Base-by-base conservation (phyloP, 2,113 vertebrate genomes). In the Gymnogyps californianus region DNA sequence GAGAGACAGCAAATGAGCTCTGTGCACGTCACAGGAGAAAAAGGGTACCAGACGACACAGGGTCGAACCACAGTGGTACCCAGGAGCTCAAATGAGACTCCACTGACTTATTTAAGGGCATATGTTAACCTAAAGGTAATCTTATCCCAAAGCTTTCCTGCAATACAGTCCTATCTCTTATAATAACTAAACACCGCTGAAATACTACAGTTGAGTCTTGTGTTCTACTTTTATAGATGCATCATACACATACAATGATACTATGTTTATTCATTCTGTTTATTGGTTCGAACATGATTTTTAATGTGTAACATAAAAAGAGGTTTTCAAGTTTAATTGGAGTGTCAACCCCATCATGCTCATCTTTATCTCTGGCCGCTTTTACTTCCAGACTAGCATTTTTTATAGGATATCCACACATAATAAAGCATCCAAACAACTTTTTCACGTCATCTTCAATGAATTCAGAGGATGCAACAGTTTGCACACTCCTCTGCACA, bases 341-440 rank as follows among this genome's bases (percentile, higher is more conserved):
- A 65, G 79, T 81, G 51, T 93, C 93, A 81, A 65, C 62, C 44
- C 70, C 95, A 96, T 95, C 91, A 88, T 29, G 49, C 25, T 65
- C 72, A 93, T 94, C 95, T 92, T 97, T 93, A 71, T 96, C 95
- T 97, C 82, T 95, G 95, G 49, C 78, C 17, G 2, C 49, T 78
- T 96, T 95, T 94, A 70, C 80, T 92, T 97, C 62, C 87, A 59
- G 51, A 85, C 57, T 83, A 88, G 75, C 47, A 31, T 79, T 95
- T 77, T 98, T 98, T 97, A 97, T 57, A 94, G 80, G 74, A 80
- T 69, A 96, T 81, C 81, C 83, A 90, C 96, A 95, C 62, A 70
- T 89, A 96, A 98, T 98, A 98, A 98, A 98, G 34, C 96, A 98
- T 94, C 96, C n/a, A 92, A 97, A 98, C 97, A 97, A 97, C 96